Base-by-base conservation (phyloP, 2,888 invertebrate species). In the Ophonus ardosiacus region DNA sequence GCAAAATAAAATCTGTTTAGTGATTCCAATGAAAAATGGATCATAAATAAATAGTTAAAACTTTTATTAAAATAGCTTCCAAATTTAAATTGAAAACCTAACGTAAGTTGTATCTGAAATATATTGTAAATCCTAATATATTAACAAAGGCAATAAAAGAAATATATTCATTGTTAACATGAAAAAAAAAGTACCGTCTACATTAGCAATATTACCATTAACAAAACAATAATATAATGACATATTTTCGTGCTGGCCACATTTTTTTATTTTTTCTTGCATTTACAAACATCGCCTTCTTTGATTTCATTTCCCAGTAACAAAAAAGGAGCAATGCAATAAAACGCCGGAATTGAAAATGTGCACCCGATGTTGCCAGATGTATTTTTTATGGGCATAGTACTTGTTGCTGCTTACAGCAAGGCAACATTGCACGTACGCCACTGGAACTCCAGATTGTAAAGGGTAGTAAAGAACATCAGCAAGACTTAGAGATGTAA, bases 341-440 rank as follows among this genome's bases (percentile, higher is more conserved):
- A 68, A 68, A 68, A 68, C 38, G 31, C n/a, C 15, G 68, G 68
- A 68, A 68, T 68, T 74, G 71, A 74, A 43, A 43, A 43, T 74
- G 43, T 74, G 71, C 71, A 74, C 15, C 71, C 71, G 71, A 8
- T 74, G 71, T 43, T 40, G 15, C 43, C 71, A 74, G 71, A 74
- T 74, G 71, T 74, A 43, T 74, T 74, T 74, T 74, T 74, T 74
- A 74, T 74, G 71, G 43, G 40, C 43, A 18, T 43, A 31, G 17
- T 74, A 74, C 71, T 74, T 74, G 71, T 74, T 74, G 71, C 71
- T 74, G 68, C 68, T 68, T 68, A 63, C 63, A 63, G 63, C 63
- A 59, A 8, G 5, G 68, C 59, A 68, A 31, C 38, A 15, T 15
- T 31, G 38, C 68, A 68, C 68, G 68, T 68, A 74, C 71, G 43